A percentile compares a stretch with the other conserved stretches of the same genome.
Evolutionary conservation across 2,797 vertebrate species (phyloP).

Genomic region (Pseudomugil gertrudae): DNA sequence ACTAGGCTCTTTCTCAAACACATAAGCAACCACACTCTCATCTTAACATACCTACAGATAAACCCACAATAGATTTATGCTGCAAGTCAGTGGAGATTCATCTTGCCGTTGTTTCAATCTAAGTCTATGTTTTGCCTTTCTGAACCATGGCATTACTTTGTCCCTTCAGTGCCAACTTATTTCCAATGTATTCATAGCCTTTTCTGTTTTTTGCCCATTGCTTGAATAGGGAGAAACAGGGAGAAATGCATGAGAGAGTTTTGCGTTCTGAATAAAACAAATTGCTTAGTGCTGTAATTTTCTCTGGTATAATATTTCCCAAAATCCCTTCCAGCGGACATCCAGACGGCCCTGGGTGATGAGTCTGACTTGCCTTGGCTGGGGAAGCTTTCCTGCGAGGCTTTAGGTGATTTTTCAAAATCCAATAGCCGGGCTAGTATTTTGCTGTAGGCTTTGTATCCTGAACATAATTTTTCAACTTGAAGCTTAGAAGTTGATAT

Average conservation of each 20-base stretch:
- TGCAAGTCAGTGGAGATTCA: constrained; percentile 26
- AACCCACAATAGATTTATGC: not conserved
- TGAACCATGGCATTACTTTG: constrained; percentile 44
- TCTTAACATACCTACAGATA: not conserved
- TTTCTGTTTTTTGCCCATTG: constrained; percentile 38
- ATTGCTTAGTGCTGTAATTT: constrained; percentile 60
- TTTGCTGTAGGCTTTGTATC: constrained; percentile 51
- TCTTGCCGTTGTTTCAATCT: constrained; percentile 22
- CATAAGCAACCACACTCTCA: not conserved
- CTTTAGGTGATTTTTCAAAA: constrained; percentile 55
- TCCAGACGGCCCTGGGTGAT: constrained; percentile 49
- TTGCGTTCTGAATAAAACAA: constrained; percentile 60
- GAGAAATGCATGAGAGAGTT: constrained; percentile 34
- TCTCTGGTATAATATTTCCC: constrained; percentile 58
- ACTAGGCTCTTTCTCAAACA: constrained; percentile 3
- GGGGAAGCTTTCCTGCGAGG: constrained; percentile 35
- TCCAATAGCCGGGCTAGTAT: constrained; percentile 47
- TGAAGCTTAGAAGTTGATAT: constrained; percentile 33
- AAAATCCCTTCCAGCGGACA: constrained; percentile 54
- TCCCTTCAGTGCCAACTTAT: constrained; percentile 33
- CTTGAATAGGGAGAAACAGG: constrained; percentile 29
- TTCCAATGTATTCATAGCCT: constrained; percentile 19
- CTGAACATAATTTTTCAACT: constrained; percentile 47
- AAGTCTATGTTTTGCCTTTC: constrained; percentile 28
- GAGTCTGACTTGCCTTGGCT: constrained; percentile 45